Conservation (phyloP, 2,797 vertebrate genomes). For the Thamnophis elegans region DNA sequence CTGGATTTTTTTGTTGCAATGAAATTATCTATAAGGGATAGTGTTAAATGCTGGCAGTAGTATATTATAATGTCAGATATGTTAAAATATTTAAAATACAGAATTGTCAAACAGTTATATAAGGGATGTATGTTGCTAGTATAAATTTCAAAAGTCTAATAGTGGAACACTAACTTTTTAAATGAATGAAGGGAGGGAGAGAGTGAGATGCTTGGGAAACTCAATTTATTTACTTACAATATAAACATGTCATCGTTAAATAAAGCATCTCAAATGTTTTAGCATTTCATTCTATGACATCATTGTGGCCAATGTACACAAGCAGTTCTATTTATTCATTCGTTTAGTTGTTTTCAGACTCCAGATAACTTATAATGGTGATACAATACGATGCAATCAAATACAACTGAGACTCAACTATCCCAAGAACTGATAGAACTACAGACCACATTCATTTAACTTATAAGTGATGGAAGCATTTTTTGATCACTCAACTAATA, state of each 20-base stretch:
- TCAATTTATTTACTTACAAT: background rate
- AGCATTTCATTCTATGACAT: background rate
- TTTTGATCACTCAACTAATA: background rate
- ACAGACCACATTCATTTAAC: background rate
- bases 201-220: background rate
- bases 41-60: background rate
- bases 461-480: background rate
- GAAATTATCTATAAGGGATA: background rate
- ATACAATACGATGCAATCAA: background rate
- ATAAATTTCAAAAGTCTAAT: background rate
- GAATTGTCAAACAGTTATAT: background rate
- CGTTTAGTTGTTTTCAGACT: background rate
- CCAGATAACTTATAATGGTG: background rate
- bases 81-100: background rate
- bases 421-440: background rate
- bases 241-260: background rate
- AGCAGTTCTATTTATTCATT: background rate
- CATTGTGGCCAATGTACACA: background rate
- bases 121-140: background rate
- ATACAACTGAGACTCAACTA: background rate
- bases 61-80: background rate
- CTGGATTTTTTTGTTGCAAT: background rate
- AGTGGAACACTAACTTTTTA: background rate
- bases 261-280: background rate
- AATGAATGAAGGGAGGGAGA: background rate